These are phyloP conservation scores for Apamea crenata DNA, from an alignment of 2,888 invertebrate species.

Conservation along the genomic window DNA sequence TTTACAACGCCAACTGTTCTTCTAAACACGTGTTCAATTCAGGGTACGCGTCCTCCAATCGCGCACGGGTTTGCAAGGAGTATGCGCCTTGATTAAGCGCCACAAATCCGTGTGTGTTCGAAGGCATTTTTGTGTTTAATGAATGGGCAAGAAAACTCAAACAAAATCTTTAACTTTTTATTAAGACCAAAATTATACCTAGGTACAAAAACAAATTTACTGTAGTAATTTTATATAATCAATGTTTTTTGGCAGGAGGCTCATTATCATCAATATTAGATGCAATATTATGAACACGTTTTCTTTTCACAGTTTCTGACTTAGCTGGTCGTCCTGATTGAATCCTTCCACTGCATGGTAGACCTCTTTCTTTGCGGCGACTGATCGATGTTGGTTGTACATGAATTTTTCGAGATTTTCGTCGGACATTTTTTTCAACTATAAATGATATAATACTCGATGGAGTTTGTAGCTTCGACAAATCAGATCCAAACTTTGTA, in stretches of 20 bases:
- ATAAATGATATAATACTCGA: constrained; percentile 56
- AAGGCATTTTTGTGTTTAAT: not conserved
- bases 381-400: constrained; percentile 42
- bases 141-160: not conserved
- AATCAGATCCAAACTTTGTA: constrained; percentile 33
- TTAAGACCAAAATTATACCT: not conserved
- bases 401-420: constrained; percentile 26
- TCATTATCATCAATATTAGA: constrained; percentile 18
- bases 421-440: constrained; percentile 37
- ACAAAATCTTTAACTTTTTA: not conserved
- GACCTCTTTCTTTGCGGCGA: constrained; percentile 35
- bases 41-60: too few relatives aligned
- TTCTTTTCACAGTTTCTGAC: constrained; percentile 41
- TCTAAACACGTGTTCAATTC: not conserved
- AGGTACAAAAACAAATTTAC: not conserved
- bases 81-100: too few relatives aligned
- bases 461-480: constrained; percentile 53
- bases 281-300: constrained; percentile 49
- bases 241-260: constrained; percentile 2
- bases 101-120: not conserved
- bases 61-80: too few relatives aligned
- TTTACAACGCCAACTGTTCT: not conserved
- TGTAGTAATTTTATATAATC: not conserved
- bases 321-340: constrained; percentile 50
- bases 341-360: constrained; percentile 35